Conservation (phyloP, 2,113 vertebrate species). For the Leucosticte australis region DNA sequence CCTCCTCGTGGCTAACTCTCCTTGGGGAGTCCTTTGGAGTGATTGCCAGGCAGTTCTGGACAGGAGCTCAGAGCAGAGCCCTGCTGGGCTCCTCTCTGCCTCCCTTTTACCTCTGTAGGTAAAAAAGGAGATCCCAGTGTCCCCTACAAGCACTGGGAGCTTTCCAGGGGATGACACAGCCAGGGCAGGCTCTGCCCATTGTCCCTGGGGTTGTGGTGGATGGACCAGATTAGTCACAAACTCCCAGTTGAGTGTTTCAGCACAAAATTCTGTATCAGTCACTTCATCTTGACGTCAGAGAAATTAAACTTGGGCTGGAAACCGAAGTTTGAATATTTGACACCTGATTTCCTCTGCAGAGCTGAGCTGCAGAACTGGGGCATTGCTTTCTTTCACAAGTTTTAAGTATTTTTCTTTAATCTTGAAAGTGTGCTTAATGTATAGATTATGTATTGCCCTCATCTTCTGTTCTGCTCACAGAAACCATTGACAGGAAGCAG, state of each 20-base stretch:
- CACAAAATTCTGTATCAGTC: background rate
- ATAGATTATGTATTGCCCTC: background rate
- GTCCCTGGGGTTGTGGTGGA: background rate
- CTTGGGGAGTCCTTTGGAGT: background rate
- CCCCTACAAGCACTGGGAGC: background rate
- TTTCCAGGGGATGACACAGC: background rate
- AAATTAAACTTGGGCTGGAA: background rate
- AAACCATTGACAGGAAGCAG: background rate
- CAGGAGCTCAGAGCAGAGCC: background rate
- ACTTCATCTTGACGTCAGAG: slow-evolving; percentile 23
- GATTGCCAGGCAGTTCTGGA: background rate
- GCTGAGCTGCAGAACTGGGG: slow-evolving; percentile 3
- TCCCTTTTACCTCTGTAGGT: background rate
- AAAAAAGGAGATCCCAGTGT: background rate
- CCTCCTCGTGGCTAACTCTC: background rate
- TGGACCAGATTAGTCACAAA: slow-evolving; percentile 18
- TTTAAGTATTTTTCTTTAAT: background rate
- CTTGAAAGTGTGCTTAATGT: background rate
- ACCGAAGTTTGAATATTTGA: background rate
- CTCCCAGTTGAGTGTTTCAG: background rate
- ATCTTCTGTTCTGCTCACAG: background rate
- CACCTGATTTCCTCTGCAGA: slow-evolving; percentile 5
- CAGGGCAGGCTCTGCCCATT: background rate
- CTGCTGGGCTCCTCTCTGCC: background rate
- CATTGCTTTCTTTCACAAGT: background rate